These are phyloP conservation scores for Ostrea denselamellosa DNA, from an alignment of 1,140 invertebrate species.

Conservation along the genomic window DNA sequence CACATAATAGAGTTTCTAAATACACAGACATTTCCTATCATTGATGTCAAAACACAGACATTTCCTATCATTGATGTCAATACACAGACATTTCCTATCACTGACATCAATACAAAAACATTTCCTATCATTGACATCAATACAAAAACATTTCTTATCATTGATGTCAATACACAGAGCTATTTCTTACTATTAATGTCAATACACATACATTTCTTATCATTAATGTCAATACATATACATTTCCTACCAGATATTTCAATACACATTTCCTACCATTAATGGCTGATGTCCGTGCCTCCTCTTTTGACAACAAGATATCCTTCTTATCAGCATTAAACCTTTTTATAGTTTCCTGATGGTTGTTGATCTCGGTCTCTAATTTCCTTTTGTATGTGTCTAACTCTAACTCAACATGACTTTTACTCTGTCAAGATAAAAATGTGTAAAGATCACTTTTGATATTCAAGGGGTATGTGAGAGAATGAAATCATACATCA, in stretches of 20 bases:
- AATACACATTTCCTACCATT: constrained; percentile 83
- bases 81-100: no score
- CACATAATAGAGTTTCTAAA: no score
- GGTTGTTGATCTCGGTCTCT: constrained; percentile 92
- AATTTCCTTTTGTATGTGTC: constrained; percentile 92
- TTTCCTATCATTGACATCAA: not conserved
- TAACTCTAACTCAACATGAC: constrained; percentile 90
- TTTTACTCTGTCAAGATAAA: constrained; percentile 81
- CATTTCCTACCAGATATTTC: not conserved
- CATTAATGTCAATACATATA: not conserved
- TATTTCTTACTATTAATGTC: not conserved
- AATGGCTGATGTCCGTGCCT: constrained; percentile 92
- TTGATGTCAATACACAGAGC: no score
- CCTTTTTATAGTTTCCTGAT: constrained; percentile 84
- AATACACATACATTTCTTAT: not conserved
- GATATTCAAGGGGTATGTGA: no score
- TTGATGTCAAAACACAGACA: no score
- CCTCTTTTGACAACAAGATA: constrained; percentile 87
- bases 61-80: no score
- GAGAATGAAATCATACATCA: no score
- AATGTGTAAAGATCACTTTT: not conserved
- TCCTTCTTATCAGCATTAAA: constrained; percentile 83
- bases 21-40: no score
- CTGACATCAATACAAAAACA: not conserved
- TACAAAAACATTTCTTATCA: not conserved